Conservation (phyloP, 2,113 vertebrate genomes). For the Carassius gibelio region DNA sequence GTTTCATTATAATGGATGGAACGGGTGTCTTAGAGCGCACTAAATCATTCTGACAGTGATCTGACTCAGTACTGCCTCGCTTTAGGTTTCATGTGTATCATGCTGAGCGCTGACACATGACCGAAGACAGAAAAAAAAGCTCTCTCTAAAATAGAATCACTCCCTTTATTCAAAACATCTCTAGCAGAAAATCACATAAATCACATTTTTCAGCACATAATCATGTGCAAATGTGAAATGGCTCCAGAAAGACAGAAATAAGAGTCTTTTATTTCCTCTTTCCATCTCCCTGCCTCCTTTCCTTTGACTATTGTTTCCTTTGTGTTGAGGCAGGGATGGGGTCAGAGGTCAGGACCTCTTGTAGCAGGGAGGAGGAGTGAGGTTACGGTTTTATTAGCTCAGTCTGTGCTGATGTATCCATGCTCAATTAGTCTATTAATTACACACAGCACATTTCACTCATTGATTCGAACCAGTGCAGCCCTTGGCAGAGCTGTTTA, state of each 20-base stretch:
- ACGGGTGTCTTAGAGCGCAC: background rate
- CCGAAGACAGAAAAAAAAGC: background rate
- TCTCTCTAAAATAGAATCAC: constrained; percentile 11
- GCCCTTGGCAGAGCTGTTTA: background rate
- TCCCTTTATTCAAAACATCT: constrained; percentile 15
- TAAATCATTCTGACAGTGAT: constrained; percentile 11
- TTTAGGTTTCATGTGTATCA: background rate
- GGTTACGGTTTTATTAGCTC: constrained; percentile 9
- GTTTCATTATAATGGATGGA: background rate
- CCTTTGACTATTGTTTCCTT: background rate
- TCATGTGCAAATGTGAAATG: constrained; percentile 27
- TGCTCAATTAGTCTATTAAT: constrained; percentile 19
- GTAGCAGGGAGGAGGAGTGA: background rate
- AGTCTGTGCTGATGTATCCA: constrained; percentile 1
- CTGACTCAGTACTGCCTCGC: background rate
- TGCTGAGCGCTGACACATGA: background rate
- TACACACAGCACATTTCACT: background rate
- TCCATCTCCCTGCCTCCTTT: background rate
- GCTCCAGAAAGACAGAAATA: background rate
- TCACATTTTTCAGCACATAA: background rate
- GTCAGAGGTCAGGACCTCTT: constrained; percentile 25
- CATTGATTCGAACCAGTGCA: background rate
- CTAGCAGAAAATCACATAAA: constrained; percentile 1
- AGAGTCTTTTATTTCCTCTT: background rate
- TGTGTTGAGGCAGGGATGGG: background rate